Evolutionary conservation across 2,888 invertebrate species (phyloP).

Genomic region (Synergus japonicus): DNA sequence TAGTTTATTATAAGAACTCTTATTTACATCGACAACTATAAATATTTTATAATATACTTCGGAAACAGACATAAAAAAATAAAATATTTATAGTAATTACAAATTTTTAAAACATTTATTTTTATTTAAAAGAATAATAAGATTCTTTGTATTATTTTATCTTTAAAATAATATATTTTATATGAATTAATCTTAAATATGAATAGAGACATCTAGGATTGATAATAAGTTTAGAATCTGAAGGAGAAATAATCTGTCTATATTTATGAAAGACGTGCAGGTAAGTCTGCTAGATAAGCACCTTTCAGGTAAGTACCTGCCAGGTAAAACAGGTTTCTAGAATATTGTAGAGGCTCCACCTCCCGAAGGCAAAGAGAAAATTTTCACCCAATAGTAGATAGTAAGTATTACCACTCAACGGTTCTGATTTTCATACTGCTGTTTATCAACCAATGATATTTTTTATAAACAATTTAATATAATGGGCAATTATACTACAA

Average conservation of each 20-base stretch:
- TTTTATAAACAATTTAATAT: background rate
- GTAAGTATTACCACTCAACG: background rate
- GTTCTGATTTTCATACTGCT: background rate
- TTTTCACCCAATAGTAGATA: background rate
- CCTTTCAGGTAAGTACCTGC: background rate
- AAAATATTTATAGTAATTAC: background rate
- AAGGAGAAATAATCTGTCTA: background rate
- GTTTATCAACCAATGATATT: background rate
- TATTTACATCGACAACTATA: no score
- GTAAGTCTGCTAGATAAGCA: background rate
- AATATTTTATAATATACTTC: background rate
- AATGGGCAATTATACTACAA: background rate
- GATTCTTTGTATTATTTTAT: background rate
- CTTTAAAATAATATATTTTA: background rate
- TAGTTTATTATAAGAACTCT: background rate
- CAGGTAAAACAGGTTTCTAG: conserved; percentile 16
- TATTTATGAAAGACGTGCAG: background rate
- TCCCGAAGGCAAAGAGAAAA: background rate
- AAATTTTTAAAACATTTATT: background rate
- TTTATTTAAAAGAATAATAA: background rate
- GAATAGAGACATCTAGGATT: conserved; percentile 8
- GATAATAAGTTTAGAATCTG: background rate
- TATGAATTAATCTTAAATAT: background rate
- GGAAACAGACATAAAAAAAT: background rate
- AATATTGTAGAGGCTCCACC: conserved; percentile 4